These are phyloP conservation scores for Petrocephalus zakoni DNA, from an alignment of 2,113 vertebrate genomes.

Conservation along the genomic window DNA sequence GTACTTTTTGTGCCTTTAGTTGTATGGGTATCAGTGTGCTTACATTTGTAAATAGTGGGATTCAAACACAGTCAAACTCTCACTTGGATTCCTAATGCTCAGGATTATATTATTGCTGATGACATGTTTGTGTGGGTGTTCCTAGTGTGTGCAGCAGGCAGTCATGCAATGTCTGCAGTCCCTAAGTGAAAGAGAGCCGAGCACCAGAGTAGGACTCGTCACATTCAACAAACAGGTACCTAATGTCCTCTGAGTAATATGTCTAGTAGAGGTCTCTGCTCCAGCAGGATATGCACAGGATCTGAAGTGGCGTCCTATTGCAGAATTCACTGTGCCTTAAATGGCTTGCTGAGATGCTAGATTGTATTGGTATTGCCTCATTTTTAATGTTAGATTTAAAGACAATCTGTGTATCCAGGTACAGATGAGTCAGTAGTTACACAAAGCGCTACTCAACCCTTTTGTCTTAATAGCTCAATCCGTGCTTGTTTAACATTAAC, in stretches of 20 bases:
- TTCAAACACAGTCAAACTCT: neutral
- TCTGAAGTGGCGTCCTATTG: neutral
- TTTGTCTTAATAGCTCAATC: neutral
- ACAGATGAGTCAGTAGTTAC: neutral
- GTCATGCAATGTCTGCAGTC: slow-evolving; percentile 47
- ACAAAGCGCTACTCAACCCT: neutral
- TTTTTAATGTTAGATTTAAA: neutral
- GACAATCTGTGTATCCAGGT: neutral
- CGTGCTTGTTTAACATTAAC: neutral
- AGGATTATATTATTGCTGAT: neutral
- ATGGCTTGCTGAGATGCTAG: neutral
- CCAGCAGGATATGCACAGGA: neutral
- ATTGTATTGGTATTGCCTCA: neutral
- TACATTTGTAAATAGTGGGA: neutral
- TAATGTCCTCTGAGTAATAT: neutral
- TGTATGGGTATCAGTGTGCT: neutral
- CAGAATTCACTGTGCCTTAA: neutral
- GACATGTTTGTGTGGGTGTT: neutral
- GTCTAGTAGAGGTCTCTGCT: neutral
- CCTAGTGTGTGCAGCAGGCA: slow-evolving; percentile 56
- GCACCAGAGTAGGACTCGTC: slow-evolving; percentile 50
- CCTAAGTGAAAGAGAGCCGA: slow-evolving; percentile 40
- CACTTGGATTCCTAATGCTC: neutral
- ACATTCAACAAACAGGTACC: slow-evolving; percentile 52
- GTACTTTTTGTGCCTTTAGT: neutral